Conservation (phyloP, 2,797 vertebrate genomes). For the Sebastes hubbsi region DNA sequence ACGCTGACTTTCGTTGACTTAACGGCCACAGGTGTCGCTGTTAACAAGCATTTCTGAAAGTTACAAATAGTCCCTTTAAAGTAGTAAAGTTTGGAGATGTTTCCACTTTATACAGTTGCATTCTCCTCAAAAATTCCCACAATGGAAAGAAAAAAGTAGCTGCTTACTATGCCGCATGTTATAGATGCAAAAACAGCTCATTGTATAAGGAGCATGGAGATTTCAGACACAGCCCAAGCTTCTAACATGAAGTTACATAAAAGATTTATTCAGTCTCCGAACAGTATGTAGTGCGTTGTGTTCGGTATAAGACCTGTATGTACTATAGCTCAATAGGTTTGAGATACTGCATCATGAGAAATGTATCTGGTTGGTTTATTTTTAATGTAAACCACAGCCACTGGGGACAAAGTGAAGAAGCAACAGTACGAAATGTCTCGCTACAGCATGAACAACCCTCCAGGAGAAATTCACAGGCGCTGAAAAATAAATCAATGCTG, state of each 20-base stretch:
- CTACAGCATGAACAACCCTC: neutral
- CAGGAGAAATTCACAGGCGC: neutral
- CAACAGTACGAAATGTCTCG: neutral
- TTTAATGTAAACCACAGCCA: slow-evolving; percentile 8
- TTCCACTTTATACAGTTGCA: neutral
- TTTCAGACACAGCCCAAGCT: neutral
- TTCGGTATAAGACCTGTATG: neutral
- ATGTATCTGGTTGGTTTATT: neutral
- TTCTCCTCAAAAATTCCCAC: neutral
- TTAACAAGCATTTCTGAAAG: no score
- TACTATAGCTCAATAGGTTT: neutral
- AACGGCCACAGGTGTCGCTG: no score
- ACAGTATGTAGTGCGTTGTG: neutral
- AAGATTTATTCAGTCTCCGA: neutral
- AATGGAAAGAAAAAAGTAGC: neutral
- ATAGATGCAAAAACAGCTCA: neutral
- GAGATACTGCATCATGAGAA: neutral
- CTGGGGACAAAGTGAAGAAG: neutral
- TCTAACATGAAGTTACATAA: neutral
- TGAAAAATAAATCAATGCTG: slow-evolving; percentile 17
- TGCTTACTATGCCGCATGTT: neutral
- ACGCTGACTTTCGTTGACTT: no score
- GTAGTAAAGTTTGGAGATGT: neutral
- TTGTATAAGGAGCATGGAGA: neutral
- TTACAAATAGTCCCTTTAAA: no score